A percentile compares a stretch with the other conserved stretches of the same genome.
Evolutionary conservation across 1,140 invertebrate genomes (phyloP).

Genomic region (Drosophila nigromelanica): DNA sequence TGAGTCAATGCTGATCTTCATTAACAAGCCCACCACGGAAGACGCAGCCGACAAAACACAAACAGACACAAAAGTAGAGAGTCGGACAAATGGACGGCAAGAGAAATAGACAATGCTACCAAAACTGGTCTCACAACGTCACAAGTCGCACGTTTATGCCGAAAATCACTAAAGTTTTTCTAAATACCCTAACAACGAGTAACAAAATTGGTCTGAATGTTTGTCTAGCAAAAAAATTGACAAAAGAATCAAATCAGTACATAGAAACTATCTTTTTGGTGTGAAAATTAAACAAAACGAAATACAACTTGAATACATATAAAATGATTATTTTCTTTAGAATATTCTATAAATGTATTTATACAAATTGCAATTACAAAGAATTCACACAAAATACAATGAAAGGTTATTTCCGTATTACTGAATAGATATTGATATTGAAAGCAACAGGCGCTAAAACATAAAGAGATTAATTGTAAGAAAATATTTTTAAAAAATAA

Average conservation of each 20-base stretch:
- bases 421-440: too few relatives aligned
- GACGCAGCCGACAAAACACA: slow-evolving; percentile 41
- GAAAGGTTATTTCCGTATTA: too few relatives aligned
- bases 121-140: slow-evolving; percentile 74
- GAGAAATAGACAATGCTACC: slow-evolving; percentile 55
- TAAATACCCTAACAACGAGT: slow-evolving; percentile 49
- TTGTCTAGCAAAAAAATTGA: not conserved
- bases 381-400: too few relatives aligned
- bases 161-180: not conserved
- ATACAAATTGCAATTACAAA: too few relatives aligned
- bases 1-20: slow-evolving; percentile 75
- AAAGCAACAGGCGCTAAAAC: too few relatives aligned
- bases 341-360: too few relatives aligned
- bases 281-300: too few relatives aligned
- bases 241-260: too few relatives aligned
- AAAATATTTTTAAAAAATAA: too few relatives aligned
- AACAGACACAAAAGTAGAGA: slow-evolving; percentile 10
- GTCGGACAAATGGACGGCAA: slow-evolving; percentile 15
- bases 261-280: not conserved
- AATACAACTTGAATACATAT: too few relatives aligned
- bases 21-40: slow-evolving; percentile 63
- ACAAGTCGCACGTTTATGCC: slow-evolving; percentile 25
- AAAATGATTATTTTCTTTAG: too few relatives aligned
- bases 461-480: too few relatives aligned
- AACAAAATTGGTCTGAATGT: not conserved